Percentiles rank a stretch among this genome's conserved stretches.
phyloP scores from a whole-genome alignment of 2,113 vertebrate species.

The Panurus biarmicus region DNA sequence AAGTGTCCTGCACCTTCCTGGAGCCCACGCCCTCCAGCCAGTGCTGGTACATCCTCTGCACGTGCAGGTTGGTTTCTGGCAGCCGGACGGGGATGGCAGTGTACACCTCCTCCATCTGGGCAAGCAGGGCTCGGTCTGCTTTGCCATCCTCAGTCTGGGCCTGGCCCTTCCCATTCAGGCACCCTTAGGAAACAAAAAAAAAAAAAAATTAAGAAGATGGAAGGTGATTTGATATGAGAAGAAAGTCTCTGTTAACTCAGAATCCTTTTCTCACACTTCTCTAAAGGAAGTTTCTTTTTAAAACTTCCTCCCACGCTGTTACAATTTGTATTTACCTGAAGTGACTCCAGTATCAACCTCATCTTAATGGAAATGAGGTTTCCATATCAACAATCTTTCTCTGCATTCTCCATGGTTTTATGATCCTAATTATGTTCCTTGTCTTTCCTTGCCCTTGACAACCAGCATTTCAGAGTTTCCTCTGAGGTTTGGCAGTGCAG shows the following conservation, averaged over 20 bases:
- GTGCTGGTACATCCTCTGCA: conserved; percentile 84
- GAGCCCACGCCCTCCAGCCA: conserved; percentile 89
- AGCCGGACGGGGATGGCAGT: conserved; percentile 76
- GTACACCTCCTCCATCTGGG: conserved; percentile 88
- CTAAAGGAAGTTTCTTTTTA: neutral
- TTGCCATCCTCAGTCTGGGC: conserved; percentile 70
- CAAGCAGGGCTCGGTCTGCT: conserved; percentile 77
- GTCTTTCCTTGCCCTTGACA: conserved; percentile 25
- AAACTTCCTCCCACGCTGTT: neutral
- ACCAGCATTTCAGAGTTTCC: neutral
- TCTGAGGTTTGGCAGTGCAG: neutral
- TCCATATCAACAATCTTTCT: neutral
- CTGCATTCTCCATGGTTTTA: neutral
- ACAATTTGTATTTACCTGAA: neutral
- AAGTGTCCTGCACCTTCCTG: conserved; percentile 63
- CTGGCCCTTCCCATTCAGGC: conserved; percentile 86
- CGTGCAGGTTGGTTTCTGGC: conserved; percentile 71
- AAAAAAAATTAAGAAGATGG: neutral
- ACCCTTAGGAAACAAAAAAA: conserved; percentile 72
- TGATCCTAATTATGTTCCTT: neutral
- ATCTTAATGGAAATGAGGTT: neutral
- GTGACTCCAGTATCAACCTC: neutral
- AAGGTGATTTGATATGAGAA: neutral
- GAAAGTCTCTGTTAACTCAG: neutral
- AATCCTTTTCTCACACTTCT: neutral